Base-by-base conservation (phyloP, 2,797 vertebrate genomes). In the Gephyroberyx darwinii region DNA sequence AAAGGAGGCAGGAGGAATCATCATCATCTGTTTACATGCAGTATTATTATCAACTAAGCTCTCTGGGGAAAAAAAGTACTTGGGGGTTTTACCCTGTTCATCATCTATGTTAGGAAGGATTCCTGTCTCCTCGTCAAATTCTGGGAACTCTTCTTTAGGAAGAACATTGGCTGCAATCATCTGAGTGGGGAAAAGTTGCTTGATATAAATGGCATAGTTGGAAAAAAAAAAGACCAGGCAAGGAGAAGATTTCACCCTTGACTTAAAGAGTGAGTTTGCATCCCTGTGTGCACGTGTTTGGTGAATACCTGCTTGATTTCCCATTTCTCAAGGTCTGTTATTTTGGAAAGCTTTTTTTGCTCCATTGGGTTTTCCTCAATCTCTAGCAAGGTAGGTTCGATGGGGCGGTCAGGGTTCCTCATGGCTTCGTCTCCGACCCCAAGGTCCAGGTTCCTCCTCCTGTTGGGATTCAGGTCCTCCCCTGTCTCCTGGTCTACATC, bases 161-260 rank as follows among this genome's bases (percentile, higher is more conserved):
- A 98, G 94, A 0, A 98, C 96, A 12, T 98, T 98, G 73, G 96
- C 96, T 66, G 96, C 96, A 57, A 98, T 97, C 96, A 98, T 98
- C 96, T 98, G 80, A 56, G 45, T 1, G 6, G 6, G 2, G 13
- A 3, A n/a, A 30, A 17, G 0, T 1, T 17, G 1, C 19, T 17
- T 43, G 43, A 26, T 35, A 19, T 17, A 48, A 16, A 0, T 41
- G 5, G 16, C 2, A 9, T 50, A 22, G 20, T 65, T 31, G 5
- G 9, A 55, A 12, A 64, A 82, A 54, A 5, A 69, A 54, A 47
- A 14, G 19, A 4, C 5, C 48, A 59, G n/a, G 1, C n/a, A 14
- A 51, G 19, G n/a, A 26, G 26, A 51, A 19, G n/a, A 5, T 9
- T 51, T 47, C 4, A 5, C 20, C 19, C 16, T 10, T 20, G 9